Evolutionary conservation across 2,888 invertebrate species (phyloP).

Genomic region (Drosophila sordidapex): DNA sequence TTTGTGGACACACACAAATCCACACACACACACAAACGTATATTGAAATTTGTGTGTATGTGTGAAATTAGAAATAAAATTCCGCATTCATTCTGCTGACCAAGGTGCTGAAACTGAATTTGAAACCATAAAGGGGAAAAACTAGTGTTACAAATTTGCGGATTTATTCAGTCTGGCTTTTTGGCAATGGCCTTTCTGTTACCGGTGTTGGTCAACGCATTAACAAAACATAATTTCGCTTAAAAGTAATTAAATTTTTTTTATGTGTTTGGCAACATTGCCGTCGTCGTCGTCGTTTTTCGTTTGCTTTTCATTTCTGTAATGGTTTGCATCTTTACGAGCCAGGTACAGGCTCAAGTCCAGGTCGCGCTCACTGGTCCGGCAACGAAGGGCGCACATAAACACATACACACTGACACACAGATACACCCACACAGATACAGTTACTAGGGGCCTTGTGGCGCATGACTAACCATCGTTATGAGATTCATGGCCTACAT

Average conservation of each 20-base stretch:
- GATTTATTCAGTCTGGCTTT: constrained; percentile 36
- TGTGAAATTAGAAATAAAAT: constrained; percentile 51
- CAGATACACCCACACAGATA: constrained; percentile 7
- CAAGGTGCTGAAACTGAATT: constrained; percentile 24
- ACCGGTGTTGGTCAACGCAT: constrained; percentile 50
- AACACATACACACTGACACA: constrained; percentile 28
- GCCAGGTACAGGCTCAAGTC: constrained; percentile 45
- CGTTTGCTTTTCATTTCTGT: constrained; percentile 78
- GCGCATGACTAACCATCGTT: constrained; percentile 78
- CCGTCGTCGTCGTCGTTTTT: constrained; percentile 29
- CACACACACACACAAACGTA: constrained; percentile 6
- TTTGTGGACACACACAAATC: constrained; percentile 22
- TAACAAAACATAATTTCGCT: constrained; percentile 77
- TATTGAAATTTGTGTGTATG: not conserved
- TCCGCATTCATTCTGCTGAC: constrained; percentile 46
- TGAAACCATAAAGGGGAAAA: constrained; percentile 35
- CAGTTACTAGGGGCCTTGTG: constrained; percentile 33
- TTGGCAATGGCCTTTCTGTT: constrained; percentile 10
- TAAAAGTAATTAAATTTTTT: constrained; percentile 75
- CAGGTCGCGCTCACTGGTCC: constrained; percentile 69
- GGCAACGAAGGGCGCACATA: constrained; percentile 49
- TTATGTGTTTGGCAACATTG: constrained; percentile 65
- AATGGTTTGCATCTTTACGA: constrained; percentile 75
- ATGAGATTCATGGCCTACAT: constrained; percentile 79
- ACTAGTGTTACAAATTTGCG: constrained; percentile 50